Percentiles rank a stretch among this genome's conserved stretches.
These are phyloP conservation scores for Megalops cyprinoides DNA, from an alignment of 2,797 vertebrate genomes.

Conservation along the genomic window DNA sequence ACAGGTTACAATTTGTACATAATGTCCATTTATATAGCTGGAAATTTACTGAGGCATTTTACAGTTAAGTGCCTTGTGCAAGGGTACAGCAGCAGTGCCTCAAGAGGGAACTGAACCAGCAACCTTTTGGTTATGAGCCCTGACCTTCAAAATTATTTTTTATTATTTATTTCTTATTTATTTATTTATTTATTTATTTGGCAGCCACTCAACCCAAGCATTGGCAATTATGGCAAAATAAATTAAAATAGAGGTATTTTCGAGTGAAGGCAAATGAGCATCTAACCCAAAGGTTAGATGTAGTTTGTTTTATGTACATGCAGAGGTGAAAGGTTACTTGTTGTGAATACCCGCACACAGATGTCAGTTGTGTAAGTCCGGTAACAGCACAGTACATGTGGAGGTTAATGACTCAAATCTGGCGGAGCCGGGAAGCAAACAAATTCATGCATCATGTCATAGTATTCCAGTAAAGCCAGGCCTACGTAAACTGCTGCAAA, in stretches of 20 bases:
- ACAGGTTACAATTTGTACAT: too few species aligned
- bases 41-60: too few species aligned
- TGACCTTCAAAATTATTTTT: too few species aligned
- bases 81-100: too few species aligned
- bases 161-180: too few species aligned
- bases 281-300: background rate
- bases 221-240: background rate
- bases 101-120: too few species aligned
- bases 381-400: slow-evolving; percentile 41
- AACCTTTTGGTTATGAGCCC: too few species aligned
- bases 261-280: background rate
- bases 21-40: too few species aligned
- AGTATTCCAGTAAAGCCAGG: slow-evolving; percentile 56
- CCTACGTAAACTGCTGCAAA: slow-evolving; percentile 35
- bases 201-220: background rate
- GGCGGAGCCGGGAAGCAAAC: slow-evolving; percentile 51
- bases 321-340: background rate
- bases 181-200: background rate
- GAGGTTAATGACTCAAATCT: slow-evolving; percentile 56
- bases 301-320: background rate
- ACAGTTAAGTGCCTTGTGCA: too few species aligned
- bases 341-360: background rate
- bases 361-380: slow-evolving; percentile 14
- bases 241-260: background rate
- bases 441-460: slow-evolving; percentile 48